phyloP scores from a whole-genome alignment of 2,113 vertebrate species.

The Rhinolophus sinicus region DNA sequence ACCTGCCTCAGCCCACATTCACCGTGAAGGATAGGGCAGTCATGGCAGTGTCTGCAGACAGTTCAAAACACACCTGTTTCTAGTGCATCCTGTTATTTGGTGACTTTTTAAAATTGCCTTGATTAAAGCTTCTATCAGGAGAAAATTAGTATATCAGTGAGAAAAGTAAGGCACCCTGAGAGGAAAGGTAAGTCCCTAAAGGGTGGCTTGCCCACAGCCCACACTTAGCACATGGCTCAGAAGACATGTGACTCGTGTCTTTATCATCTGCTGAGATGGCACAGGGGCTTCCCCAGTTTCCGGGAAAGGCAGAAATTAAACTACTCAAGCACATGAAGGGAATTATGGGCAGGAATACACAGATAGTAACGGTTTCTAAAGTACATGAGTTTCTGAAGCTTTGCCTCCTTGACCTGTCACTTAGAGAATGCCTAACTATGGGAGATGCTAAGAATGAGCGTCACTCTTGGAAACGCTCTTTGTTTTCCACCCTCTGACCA shows the following conservation, averaged over 20 bases:
- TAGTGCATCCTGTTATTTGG: background rate
- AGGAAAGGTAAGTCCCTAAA: background rate
- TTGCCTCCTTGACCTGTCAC: background rate
- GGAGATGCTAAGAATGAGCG: background rate
- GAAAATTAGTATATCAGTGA: constrained; percentile 10
- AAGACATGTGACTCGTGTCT: background rate
- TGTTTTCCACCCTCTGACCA: background rate
- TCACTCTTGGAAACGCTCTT: background rate
- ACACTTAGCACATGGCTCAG: background rate
- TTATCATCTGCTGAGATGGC: background rate
- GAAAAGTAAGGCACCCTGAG: background rate
- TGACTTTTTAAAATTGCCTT: background rate
- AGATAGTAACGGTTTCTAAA: background rate
- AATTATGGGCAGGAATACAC: background rate
- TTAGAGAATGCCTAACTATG: background rate
- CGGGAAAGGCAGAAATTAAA: background rate
- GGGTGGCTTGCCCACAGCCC: background rate
- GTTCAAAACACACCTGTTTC: background rate
- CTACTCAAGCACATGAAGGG: background rate
- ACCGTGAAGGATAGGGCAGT: background rate
- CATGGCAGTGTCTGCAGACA: background rate
- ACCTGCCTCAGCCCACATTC: background rate
- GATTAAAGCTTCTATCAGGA: background rate
- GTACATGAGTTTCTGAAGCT: background rate
- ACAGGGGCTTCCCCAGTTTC: background rate